A percentile compares a stretch with the other conserved stretches of the same genome.
Conservation (phyloP, 2,113 vertebrate genomes). For the Cromileptes altivelis region DNA sequence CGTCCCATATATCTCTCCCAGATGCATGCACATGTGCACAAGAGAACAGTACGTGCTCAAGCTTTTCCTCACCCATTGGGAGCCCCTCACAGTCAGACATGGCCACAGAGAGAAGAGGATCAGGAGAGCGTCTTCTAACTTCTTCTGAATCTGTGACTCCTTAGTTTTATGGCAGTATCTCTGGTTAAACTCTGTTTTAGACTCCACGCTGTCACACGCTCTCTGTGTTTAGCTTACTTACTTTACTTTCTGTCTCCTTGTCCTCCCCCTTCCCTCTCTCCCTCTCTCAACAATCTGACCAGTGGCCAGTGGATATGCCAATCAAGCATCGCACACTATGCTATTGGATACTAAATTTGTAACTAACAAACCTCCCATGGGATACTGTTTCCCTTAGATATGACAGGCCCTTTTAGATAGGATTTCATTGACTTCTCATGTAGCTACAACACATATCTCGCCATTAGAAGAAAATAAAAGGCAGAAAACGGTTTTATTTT, state of each 20-base stretch:
- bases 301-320: constrained; percentile 87
- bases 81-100: constrained; percentile 98
- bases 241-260: constrained; percentile 37
- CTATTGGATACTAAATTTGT: constrained; percentile 98
- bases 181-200: constrained; percentile 9
- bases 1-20: constrained; percentile 7
- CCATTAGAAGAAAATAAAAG: background rate
- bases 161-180: background rate
- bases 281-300: constrained; percentile 58
- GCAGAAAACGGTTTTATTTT: background rate
- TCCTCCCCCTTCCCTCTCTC: constrained; percentile 28
- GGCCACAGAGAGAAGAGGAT: constrained; percentile 63
- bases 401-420: constrained; percentile 19
- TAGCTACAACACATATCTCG: background rate
- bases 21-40: background rate
- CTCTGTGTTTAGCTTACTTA: constrained; percentile 24
- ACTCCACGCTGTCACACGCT: constrained; percentile 1
- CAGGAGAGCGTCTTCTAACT: constrained; percentile 47
- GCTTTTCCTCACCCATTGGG: constrained; percentile 89
- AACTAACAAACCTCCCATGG: constrained; percentile 86
- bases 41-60: background rate
- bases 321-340: constrained; percentile 82
- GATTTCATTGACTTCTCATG: constrained; percentile 32
- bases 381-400: constrained; percentile 50
- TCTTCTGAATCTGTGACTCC: constrained; percentile 4